Percentiles rank a stretch among this genome's conserved stretches.
Evolutionary conservation across 2,888 invertebrate genomes (phyloP).

Genomic region (Drosophila phalerata): DNA sequence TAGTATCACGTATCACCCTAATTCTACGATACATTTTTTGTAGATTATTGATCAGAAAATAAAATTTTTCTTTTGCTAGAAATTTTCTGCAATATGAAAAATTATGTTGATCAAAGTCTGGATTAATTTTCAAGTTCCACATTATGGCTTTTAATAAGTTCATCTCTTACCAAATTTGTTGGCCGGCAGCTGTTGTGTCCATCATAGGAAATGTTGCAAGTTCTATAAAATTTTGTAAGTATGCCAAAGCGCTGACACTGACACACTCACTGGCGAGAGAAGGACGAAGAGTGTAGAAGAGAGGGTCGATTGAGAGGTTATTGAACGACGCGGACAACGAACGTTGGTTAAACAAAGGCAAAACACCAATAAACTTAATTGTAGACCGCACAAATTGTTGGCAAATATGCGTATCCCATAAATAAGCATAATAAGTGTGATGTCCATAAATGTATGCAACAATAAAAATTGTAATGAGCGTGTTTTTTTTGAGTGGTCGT

Average conservation of each 20-base stretch:
- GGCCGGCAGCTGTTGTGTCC: constrained; percentile 9
- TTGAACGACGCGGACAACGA: constrained; percentile 14
- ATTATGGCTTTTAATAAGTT: constrained; percentile 17
- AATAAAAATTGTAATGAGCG: constrained; percentile 58
- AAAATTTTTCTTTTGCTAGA: too few species aligned
- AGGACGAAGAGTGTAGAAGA: too few species aligned
- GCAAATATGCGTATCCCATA: constrained; percentile 75
- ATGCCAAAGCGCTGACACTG: constrained; percentile 35
- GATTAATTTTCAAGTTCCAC: constrained; percentile 9
- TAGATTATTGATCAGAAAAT: too few species aligned
- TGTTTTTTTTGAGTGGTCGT: constrained; percentile 51
- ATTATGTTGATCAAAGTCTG: too few species aligned
- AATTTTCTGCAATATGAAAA: too few species aligned
- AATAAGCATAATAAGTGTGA: constrained; percentile 43
- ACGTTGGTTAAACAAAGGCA: constrained; percentile 49
- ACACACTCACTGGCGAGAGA: constrained; percentile 6
- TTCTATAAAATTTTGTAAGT: constrained; percentile 48
- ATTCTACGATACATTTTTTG: too few species aligned
- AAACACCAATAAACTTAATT: constrained; percentile 61
- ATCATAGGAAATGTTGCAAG: constrained; percentile 22
- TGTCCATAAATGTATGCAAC: constrained; percentile 57
- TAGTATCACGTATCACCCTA: too few species aligned
- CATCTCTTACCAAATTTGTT: constrained; percentile 1
- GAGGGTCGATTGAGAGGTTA: constrained; percentile 27
- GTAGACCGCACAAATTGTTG: constrained; percentile 63